A percentile compares a stretch with the other conserved stretches of the same genome.
Evolutionary conservation across 2,113 vertebrate species (phyloP).

Genomic region (Dicerorhinus sumatrensis): DNA sequence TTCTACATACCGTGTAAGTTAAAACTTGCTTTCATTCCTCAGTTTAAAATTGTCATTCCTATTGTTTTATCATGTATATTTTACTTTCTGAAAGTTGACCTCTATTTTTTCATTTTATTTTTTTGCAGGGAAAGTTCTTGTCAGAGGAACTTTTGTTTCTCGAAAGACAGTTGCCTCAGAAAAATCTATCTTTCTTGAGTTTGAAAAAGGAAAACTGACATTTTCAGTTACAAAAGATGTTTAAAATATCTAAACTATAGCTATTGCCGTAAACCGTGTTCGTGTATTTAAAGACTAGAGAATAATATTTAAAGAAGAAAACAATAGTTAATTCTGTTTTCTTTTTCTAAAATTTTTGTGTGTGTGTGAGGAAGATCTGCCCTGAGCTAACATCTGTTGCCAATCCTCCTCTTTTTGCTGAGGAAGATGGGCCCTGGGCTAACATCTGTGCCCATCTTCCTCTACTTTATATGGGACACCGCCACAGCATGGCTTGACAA

Average conservation of each 20-base stretch:
- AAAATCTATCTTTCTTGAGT: conserved; percentile 35
- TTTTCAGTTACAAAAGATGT: conserved; percentile 17
- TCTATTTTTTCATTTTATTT: neutral
- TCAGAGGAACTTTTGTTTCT: conserved; percentile 5
- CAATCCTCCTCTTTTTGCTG: no score
- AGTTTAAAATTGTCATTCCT: neutral
- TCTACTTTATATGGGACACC: no score
- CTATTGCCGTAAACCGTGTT: neutral
- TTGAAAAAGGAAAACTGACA: neutral
- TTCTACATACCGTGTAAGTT: neutral
- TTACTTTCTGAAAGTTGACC: neutral
- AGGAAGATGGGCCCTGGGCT: no score
- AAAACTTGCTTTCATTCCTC: neutral
- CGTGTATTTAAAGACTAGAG: neutral
- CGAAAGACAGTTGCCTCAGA: neutral
- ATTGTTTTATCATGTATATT: neutral
- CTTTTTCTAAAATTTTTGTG: neutral
- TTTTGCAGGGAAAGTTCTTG: neutral
- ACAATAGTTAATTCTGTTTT: neutral
- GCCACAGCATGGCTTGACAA: no score
- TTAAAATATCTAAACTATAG: conserved; percentile 41
- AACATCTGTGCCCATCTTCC: no score
- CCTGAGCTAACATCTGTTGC: no score
- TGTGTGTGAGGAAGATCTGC: no score
- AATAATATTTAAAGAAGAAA: neutral